Conservation (phyloP, 2,797 vertebrate genomes). For the Coendou prehensilis region DNA sequence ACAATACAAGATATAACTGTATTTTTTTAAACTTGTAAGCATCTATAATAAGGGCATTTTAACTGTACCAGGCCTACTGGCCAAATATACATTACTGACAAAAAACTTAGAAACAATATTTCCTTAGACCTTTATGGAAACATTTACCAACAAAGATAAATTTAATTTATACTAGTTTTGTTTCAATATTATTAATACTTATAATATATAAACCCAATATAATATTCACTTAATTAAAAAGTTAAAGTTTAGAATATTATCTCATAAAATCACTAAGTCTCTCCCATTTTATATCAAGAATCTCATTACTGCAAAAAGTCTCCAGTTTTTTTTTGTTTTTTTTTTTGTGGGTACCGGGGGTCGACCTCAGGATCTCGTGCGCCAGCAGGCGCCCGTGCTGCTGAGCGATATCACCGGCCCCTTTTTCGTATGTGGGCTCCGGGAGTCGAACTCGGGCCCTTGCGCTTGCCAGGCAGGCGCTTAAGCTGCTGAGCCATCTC, state of each 20-base stretch:
- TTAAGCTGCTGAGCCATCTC: too few relatives aligned
- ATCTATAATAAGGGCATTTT: slow-evolving; percentile 48
- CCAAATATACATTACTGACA: neutral
- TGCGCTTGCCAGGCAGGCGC: too few relatives aligned
- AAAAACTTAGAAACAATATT: neutral
- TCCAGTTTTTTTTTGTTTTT: too few relatives aligned
- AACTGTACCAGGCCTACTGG: neutral
- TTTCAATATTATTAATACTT: slow-evolving; percentile 59
- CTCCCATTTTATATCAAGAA: slow-evolving; percentile 18
- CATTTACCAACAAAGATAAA: slow-evolving; percentile 55
- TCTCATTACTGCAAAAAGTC: slow-evolving; percentile 25
- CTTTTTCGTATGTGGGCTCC: too few relatives aligned
- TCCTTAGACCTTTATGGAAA: slow-evolving; percentile 55
- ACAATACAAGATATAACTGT: neutral
- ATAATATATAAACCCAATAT: slow-evolving; percentile 56
- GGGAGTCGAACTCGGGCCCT: too few relatives aligned
- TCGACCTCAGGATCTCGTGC: too few relatives aligned
- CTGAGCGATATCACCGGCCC: too few relatives aligned
- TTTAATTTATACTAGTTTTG: slow-evolving; percentile 4
- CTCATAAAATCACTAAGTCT: slow-evolving; percentile 54
- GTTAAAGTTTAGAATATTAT: slow-evolving; percentile 27
- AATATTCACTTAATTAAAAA: slow-evolving; percentile 55
- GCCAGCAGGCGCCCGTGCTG: too few relatives aligned
- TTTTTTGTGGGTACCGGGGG: too few relatives aligned
- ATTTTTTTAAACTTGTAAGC: slow-evolving; percentile 31